phyloP scores from a whole-genome alignment of 2,797 vertebrate genomes.

The Hapalemur alaotrensis region DNA sequence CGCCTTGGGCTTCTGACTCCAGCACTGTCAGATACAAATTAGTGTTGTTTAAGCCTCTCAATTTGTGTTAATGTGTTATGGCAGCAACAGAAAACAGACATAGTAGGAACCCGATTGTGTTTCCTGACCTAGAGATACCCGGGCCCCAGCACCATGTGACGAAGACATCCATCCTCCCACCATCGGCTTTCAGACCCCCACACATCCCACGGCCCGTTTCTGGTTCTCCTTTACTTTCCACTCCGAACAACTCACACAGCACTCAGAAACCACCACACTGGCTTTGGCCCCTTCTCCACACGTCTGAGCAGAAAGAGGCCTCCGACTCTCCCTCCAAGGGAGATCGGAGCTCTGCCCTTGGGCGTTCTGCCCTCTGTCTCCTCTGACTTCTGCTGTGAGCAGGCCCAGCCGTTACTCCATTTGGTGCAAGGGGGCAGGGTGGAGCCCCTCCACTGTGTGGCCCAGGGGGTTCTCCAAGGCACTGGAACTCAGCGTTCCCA shows the following conservation, averaged over 20 bases:
- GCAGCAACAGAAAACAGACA: background rate
- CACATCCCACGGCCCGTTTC: background rate
- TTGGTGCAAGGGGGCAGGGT: background rate
- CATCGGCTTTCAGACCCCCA: background rate
- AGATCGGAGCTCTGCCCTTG: fast-evolving
- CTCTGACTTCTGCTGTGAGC: background rate
- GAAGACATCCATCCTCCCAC: too few species aligned
- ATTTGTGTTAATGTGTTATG: background rate
- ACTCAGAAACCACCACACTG: background rate
- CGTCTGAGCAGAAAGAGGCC: background rate
- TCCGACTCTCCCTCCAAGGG: background rate
- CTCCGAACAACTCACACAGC: background rate
- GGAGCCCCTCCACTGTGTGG: background rate
- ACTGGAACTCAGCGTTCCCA: background rate
- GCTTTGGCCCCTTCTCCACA: background rate
- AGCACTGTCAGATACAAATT: background rate
- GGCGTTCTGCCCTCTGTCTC: background rate
- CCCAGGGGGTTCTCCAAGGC: background rate
- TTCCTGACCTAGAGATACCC: background rate
- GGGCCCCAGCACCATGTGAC: background rate
- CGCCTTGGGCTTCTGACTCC: background rate
- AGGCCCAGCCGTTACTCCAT: background rate
- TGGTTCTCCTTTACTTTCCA: background rate
- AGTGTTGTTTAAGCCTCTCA: background rate
- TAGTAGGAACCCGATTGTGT: background rate